These are phyloP conservation scores for Leistus spinibarbis DNA, from an alignment of 2,888 invertebrate species.

Conservation along the genomic window DNA sequence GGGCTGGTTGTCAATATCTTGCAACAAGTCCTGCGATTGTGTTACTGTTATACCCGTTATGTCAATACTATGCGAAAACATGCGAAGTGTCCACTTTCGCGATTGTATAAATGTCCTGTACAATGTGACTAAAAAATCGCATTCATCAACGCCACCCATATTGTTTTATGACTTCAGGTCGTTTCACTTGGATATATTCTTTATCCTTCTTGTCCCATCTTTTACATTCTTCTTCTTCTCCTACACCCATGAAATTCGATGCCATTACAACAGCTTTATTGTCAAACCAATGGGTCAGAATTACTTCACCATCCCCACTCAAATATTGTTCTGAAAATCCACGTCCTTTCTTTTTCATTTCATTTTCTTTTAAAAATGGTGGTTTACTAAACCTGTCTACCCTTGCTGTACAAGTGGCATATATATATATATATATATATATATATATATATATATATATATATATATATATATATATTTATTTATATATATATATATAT, in stretches of 20 bases:
- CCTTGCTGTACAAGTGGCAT: slow-evolving; percentile 41
- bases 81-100: too few species aligned
- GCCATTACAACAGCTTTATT: slow-evolving; percentile 45
- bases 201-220: slow-evolving; percentile 45
- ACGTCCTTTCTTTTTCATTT: slow-evolving; percentile 39
- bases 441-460: too few species aligned
- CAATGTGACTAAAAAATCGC: slow-evolving; percentile 45
- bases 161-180: slow-evolving; percentile 43
- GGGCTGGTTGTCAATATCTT: too few species aligned
- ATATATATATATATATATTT: too few species aligned
- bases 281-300: slow-evolving; percentile 43
- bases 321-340: slow-evolving; percentile 42
- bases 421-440: too few species aligned
- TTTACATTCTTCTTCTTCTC: slow-evolving; percentile 40
- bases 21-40: too few species aligned
- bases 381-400: slow-evolving; percentile 41
- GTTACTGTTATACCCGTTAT: too few species aligned
- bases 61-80: too few species aligned
- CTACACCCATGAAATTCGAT: slow-evolving; percentile 44
- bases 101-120: too few species aligned
- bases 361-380: slow-evolving; percentile 42
- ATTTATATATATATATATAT: too few species aligned
- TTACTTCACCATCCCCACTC: slow-evolving; percentile 38
- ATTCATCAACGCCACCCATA: slow-evolving; percentile 48
- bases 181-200: slow-evolving; percentile 41